These are phyloP conservation scores for Enteromius anoplus DNA, from an alignment of 2,797 vertebrate genomes.

Conservation along the genomic window DNA sequence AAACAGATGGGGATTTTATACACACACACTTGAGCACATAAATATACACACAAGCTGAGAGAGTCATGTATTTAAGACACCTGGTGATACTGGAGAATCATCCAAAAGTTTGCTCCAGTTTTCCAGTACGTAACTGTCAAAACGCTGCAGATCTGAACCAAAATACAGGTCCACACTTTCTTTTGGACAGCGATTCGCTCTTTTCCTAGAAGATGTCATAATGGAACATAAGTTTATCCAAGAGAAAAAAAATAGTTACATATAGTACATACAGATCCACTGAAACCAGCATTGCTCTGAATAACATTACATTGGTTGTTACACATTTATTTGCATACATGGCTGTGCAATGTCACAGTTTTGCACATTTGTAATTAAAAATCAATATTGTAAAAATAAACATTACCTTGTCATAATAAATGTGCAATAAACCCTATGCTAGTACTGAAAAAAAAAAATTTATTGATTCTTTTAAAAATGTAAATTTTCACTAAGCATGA, in stretches of 20 bases:
- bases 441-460: background rate
- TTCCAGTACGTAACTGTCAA: conserved; percentile 51
- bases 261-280: background rate
- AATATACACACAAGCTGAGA: conserved; percentile 45
- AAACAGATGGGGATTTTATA: conserved; percentile 64
- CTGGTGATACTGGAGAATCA: conserved; percentile 56
- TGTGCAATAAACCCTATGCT: background rate
- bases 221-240: conserved; percentile 33
- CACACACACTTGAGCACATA: conserved; percentile 26
- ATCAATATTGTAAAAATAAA: background rate
- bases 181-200: background rate
- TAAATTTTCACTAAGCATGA: background rate
- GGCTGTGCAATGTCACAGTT: background rate
- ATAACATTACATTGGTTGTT: background rate
- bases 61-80: conserved; percentile 63
- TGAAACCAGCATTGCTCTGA: background rate
- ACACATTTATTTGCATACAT: background rate
- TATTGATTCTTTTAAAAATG: background rate
- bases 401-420: background rate
- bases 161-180: conserved; percentile 37
- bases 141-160: conserved; percentile 34
- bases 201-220: conserved; percentile 24
- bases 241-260: conserved; percentile 16
- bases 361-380: background rate
- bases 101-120: conserved; percentile 53